Evolutionary conservation across 37 sponge, comb jelly and placozoan species (phyloP), one percentile per base, ranked within the genome.

Genomic region (Dysidea cf. avara): DNA sequence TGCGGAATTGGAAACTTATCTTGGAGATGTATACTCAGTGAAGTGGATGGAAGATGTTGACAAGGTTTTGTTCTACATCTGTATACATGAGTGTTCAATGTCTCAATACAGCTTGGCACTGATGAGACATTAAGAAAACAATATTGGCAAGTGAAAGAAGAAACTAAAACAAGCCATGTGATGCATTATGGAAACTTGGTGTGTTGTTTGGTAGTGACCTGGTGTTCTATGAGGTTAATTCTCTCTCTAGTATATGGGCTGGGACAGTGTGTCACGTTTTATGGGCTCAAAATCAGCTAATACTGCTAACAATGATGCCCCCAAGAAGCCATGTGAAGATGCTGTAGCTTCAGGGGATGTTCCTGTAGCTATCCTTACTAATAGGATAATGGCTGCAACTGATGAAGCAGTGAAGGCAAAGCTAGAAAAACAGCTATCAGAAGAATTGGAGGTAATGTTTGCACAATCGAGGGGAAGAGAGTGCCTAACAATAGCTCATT

Each of bases 41-140:
- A 91, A 91, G 53, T 91, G 92, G 92, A 91, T 91, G 87, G 79
- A 91, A 64, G 68, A 91, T 59, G 69, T 72, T 29, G 92, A 91
- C 31, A 26, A 71, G 16, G 80, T 39, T 52, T 43, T 20, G 21
- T 7, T 36, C 32, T 39, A n/a, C 25, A 52, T 39, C 29, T 28
- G 49, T 47, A 36, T 75, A 25, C 52, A 17, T 46, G 54, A 33
- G n/a, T n/a, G n/a, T n/a, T n/a, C n/a, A n/a, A n/a, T n/a, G n/a
- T n/a, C n/a, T n/a, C n/a, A n/a, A n/a, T n/a, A n/a, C 56, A 83
- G 83, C 52, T 20, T 39, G 84, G 76, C 13, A 83, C 74, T 24
- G 54, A 57, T 11, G 81, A 89, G 64, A 74, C 72, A n/a, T 70
- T 91, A 9, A 69, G 74, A 59, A 31, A 69, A 16, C 92, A 86